Base-by-base conservation (phyloP, 2,888 invertebrate species). In the Mongoloraphidia duomilia region DNA sequence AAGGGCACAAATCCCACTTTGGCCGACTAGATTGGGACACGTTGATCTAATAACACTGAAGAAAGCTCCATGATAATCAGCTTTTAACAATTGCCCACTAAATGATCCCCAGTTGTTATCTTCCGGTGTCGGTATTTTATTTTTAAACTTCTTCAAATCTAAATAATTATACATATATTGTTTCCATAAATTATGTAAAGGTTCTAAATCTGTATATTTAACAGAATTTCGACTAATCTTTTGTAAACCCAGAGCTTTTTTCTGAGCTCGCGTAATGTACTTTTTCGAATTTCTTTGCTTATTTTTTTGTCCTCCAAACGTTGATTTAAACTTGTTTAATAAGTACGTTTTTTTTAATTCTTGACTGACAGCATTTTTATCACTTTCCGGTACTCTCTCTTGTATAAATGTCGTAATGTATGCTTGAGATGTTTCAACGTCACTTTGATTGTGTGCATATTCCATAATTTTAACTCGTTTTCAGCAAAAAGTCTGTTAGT, bases 61-160 rank as follows among this genome's bases (percentile, higher is more conserved):
- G 53, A 72, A 66, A 44, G 83, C 79, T 1, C 86, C 87, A 61
- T 85, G 84, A 57, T 79, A 77, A 63, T 86, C 87, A 1, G 81
- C 48, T 34, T 40, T 39, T 12, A 43, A 14, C 12, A 48, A 26
- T 54, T 73, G 63, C 61, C 73, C 65, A 50, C 72, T 66, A 56
- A 75, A 61, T 54, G 58, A 68, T 36, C 78, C 78, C 75, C 76
- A 77, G 38, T 61, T 55, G 58, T 70, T 71, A 36, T 55, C 56
- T 41, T 51, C 34, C 5, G 33, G 13, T 8, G 42, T 36, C 1
- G 62, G 54, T 46, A 58, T 48, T 14, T 42, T 43, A n/a, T 43
- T 42, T 13, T 47, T 47, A 36, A 41, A 55, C 12, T 61, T 66
- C 37, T 74, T 67, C 50, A 73, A 59, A 47, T 71, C 72, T 10